Base-by-base conservation (phyloP, 2,888 invertebrate genomes). In the Gastrophysa polygoni region DNA sequence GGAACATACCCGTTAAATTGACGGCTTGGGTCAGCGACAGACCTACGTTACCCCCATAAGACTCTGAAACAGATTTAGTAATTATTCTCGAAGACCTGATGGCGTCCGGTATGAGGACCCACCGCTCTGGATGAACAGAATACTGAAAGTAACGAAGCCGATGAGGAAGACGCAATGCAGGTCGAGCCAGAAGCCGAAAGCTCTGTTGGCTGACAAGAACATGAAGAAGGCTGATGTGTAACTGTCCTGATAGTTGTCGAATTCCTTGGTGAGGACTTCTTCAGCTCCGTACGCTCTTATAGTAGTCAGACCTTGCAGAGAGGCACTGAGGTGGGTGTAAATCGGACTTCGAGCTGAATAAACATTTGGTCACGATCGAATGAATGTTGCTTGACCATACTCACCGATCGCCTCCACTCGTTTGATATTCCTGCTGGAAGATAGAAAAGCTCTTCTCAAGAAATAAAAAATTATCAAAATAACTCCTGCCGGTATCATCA, bases 11-110 rank as follows among this genome's bases (percentile, higher is more conserved):
- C 0, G 91, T 91, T 60, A 93, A 84, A 0, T 88, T 88, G 81
- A 92, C 89, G n/a, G 91, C 89, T 77, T 92, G 91, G 0, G 92
- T 92, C 56, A 93, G 91, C 10, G 91, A 91, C 58, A 93, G 78
- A 21, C 92, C 92, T 3, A 92, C 90, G 75, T 89, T 88, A 28
- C 92, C 92, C 16, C 91, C 91, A 66, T 85, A 83, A 54, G 83
- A 82, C 67, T 82, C 86, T 85, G 38, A 4, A 14, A 14, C 14
- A 38, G 6, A n/a, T n/a, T n/a, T n/a, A n/a, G n/a, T n/a, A n/a
- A n/a, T n/a, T n/a, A n/a, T n/a, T n/a, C n/a, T n/a, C n/a, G n/a
- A n/a, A n/a, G n/a, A n/a, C n/a, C n/a, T n/a, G n/a, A n/a, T n/a
- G n/a, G 10, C 24, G 28, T 29, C 11, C 28, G 17, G 17, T 11